These are phyloP conservation scores for Hydractinia symbiolongicarpus DNA, from an alignment of 30 jellyfish, hydroid and myxozoan genomes.

Conservation along the genomic window DNA sequence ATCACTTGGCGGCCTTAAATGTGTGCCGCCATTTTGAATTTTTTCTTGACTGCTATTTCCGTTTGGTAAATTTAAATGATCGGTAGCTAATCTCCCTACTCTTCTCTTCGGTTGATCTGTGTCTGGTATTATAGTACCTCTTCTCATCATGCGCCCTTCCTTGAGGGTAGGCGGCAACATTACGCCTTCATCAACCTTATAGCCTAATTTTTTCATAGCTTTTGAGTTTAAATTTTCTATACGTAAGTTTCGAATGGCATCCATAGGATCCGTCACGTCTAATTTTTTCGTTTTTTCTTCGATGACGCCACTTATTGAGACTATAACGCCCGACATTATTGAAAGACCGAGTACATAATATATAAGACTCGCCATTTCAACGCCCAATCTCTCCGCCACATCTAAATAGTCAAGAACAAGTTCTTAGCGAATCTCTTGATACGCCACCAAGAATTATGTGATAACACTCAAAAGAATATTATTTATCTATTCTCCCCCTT, in stretches of 20 bases:
- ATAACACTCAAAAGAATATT: no score
- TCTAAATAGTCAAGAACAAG: neutral
- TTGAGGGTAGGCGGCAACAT: neutral
- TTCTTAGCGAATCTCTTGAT: no score
- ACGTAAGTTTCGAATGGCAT: constrained; percentile 64
- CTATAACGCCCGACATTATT: constrained; percentile 78
- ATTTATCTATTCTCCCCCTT: no score
- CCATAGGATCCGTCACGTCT: constrained; percentile 81
- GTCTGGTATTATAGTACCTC: constrained; percentile 85
- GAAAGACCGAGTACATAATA: constrained; percentile 84
- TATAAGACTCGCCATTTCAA: constrained; percentile 61
- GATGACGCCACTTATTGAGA: constrained; percentile 54
- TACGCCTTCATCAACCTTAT: constrained; percentile 34
- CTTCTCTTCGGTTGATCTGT: constrained; percentile 10
- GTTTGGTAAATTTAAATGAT: neutral
- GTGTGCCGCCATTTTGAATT: no score
- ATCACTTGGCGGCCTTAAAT: no score
- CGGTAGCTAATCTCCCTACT: neutral
- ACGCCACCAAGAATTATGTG: no score
- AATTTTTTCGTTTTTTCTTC: constrained; percentile 85
- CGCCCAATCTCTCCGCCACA: constrained; percentile 43
- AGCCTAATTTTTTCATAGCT: constrained; percentile 81
- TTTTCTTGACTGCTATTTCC: neutral
- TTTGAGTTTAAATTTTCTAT: constrained; percentile 71
- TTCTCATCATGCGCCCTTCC: constrained; percentile 25